phyloP scores from a whole-genome alignment of 2,888 invertebrate genomes.

The Drosophila paranaensis region DNA sequence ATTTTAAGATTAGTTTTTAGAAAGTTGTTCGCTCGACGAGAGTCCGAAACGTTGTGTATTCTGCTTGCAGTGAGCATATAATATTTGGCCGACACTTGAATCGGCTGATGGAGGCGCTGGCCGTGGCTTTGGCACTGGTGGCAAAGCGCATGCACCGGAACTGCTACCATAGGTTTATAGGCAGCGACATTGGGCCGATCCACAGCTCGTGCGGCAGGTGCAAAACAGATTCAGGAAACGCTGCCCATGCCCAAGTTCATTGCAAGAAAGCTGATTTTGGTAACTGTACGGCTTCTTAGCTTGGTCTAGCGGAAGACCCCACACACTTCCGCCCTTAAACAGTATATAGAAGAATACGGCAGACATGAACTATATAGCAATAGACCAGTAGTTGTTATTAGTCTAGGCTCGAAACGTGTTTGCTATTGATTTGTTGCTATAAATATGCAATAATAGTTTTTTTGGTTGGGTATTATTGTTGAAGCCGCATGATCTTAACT shows the following conservation, averaged over 20 bases:
- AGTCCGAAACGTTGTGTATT: conserved; percentile 60
- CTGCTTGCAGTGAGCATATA: conserved; percentile 25
- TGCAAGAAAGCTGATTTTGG: conserved; percentile 62
- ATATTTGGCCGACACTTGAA: conserved; percentile 40
- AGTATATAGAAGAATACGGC: conserved; percentile 18
- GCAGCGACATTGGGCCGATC: conserved; percentile 47
- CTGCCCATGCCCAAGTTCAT: conserved; percentile 46
- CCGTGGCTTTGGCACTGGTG: conserved; percentile 57
- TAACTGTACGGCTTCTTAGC: conserved; percentile 52
- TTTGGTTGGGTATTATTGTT: background rate
- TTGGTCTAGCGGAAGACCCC: conserved; percentile 44
- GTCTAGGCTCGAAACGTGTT: conserved; percentile 21
- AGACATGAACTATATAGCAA: conserved; percentile 3
- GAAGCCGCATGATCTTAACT: background rate
- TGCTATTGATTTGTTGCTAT: conserved; percentile 29
- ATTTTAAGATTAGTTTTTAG: background rate
- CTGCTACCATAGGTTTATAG: conserved; percentile 24
- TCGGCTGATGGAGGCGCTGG: conserved; percentile 19
- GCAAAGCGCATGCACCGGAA: conserved; percentile 47
- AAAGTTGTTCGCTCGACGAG: conserved; percentile 55
- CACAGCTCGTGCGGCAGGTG: conserved; percentile 48
- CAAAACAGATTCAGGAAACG: conserved; percentile 62
- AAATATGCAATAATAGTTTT: background rate
- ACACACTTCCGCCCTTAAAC: conserved; percentile 22
- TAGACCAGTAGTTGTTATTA: conserved; percentile 14